Conservation (phyloP, 2,888 invertebrate species). For the Meandrusa payeni region DNA sequence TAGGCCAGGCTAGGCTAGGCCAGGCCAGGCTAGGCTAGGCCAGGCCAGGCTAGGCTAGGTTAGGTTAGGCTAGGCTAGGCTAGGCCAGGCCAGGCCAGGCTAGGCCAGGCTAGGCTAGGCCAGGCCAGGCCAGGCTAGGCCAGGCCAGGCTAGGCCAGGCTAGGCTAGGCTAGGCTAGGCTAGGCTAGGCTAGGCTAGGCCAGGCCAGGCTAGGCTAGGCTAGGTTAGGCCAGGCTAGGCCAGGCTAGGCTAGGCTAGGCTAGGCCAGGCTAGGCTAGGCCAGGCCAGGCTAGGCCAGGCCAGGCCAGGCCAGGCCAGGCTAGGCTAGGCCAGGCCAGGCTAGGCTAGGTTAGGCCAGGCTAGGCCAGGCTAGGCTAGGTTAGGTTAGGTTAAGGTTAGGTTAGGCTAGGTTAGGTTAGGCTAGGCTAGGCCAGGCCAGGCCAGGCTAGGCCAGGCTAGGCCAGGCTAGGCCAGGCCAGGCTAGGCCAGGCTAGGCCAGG, state of each 20-base stretch:
- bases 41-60: constrained; percentile 3
- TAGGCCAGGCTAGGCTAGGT: constrained; percentile 29
- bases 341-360: constrained; percentile 26
- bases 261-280: constrained; percentile 22
- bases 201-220: constrained; percentile 7
- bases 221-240: constrained; percentile 12
- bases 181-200: constrained; percentile 1
- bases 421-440: constrained; percentile 28
- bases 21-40: too few relatives aligned
- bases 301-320: constrained; percentile 17
- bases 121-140: neutral
- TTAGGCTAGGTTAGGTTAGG: constrained; percentile 30
- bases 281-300: constrained; percentile 20
- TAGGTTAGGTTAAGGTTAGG: too few relatives aligned
- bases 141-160: neutral
- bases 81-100: constrained; percentile 25
- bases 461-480: constrained; percentile 19
- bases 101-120: constrained; percentile 4
- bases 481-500: constrained; percentile 20
- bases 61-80: constrained; percentile 16
- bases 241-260: constrained; percentile 18
- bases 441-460: constrained; percentile 25
- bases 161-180: constrained; percentile 1
- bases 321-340: constrained; percentile 20
- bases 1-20: too few relatives aligned